These are phyloP conservation scores for Laspeyria flexula DNA, from an alignment of 2,888 invertebrate species.

Conservation along the genomic window DNA sequence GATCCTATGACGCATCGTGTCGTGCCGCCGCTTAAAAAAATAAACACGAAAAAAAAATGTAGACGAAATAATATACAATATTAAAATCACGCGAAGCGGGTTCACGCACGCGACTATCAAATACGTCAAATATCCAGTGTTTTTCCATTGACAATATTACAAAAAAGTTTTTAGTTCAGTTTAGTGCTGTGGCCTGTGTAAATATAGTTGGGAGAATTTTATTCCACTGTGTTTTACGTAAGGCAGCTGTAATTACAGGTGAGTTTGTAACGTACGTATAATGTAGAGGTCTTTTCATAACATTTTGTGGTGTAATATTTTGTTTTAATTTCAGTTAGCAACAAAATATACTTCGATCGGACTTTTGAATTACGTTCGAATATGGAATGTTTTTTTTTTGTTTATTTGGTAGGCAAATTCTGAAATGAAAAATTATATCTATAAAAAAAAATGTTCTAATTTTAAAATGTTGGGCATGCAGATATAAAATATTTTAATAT, in stretches of 20 bases:
- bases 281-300: not conserved
- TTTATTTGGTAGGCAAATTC: too few relatives aligned
- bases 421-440: too few relatives aligned
- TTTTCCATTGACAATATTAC: conserved; percentile 17
- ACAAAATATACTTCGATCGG: not conserved
- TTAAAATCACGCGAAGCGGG: conserved; percentile 32
- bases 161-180: conserved; percentile 27
- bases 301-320: not conserved
- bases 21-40: conserved; percentile 43
- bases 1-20: conserved; percentile 48
- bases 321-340: not conserved
- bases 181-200: conserved; percentile 57
- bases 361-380: not conserved
- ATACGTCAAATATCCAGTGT: conserved; percentile 12
- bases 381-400: too few relatives aligned
- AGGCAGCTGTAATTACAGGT: conserved; percentile 54
- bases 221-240: conserved; percentile 37
- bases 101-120: conserved; percentile 23
- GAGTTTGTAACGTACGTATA: conserved; percentile 27
- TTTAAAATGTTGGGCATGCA: too few relatives aligned
- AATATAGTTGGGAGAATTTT: conserved; percentile 29
- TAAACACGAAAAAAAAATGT: conserved; percentile 74
- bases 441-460: too few relatives aligned
- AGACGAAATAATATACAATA: conserved; percentile 45
- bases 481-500: too few relatives aligned